Evolutionary conservation across 2,888 invertebrate species (phyloP), one percentile per base, ranked within the genome.

Genomic region (Odontothrips loti): DNA sequence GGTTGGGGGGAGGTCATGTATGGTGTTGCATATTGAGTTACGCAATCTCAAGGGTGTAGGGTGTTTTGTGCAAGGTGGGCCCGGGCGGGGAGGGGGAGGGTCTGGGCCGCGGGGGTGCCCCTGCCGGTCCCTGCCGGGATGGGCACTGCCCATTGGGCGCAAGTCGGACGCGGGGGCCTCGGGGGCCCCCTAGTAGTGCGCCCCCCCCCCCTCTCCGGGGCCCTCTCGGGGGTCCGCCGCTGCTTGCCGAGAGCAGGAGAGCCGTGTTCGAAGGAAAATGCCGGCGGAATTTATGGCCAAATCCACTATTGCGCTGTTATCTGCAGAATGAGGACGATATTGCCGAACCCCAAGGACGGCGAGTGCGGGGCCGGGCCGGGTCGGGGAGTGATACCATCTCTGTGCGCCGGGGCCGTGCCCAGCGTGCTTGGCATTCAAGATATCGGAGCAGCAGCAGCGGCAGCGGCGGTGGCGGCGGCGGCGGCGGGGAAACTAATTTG

Each of bases 21-120:
- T 75, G 68, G 68, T 75, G 68, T 75, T 75, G 68, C 68, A 75
- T 75, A 75, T 75, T 75, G 68, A 75, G 68, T 75, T 75, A 75
- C 68, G 68, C 68, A 75, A 75, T 75, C 68, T 75, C 68, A 75
- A 75, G 68, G 68, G 68, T 75, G 68, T 75, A 75, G 68, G 68
- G 68, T 75, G 68, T 75, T 75, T 75, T 75, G 68, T 75, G 68
- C 68, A 75, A 75, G 68, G 68, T 75, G 68, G 68, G 68, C 68
- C 68, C 68, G 68, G 68, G 68, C 27, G 17, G 58, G 20, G 58
- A 15, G 68, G 68, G 23, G 6, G 68, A 27, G 68, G 68, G 68
- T 75, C 10, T 12, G 27, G 58, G 58, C 58, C 58, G 58, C 58
- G 58, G 58, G 58, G 58, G 58, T 51, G 34, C 3, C 34, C 34